Evolutionary conservation across 2,888 invertebrate species (phyloP), one percentile per base, ranked within the genome.

Genomic region (Plutella xylostella): DNA sequence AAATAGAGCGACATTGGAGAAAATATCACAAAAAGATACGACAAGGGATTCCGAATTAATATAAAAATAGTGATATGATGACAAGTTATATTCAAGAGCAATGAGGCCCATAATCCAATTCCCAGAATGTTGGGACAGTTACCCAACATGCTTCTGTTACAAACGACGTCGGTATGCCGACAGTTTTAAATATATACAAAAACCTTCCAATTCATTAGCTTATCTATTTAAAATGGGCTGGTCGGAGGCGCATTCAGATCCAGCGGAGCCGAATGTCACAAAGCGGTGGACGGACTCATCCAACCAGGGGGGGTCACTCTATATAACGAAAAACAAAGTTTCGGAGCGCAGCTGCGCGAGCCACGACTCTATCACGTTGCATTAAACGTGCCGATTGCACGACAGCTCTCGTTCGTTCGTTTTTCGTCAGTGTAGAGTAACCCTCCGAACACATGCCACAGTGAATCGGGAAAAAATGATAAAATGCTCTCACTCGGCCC

Each of bases 201-300:
- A 61, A 66, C 56, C 67, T 80, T 80, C 80, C 82, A 79, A 80
- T 77, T 82, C 80, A 80, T 80, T 79, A 77, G 72, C 72, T 78
- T 80, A 80, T 80, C 80, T 77, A 64, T 77, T 75, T 76, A 73
- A 75, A 69, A 70, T 66, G 66, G 68, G 71, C 68, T 68, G 55
- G 64, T 61, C 60, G 56, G 56, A 65, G 65, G 66, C 65, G 72
- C 72, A 80, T 82, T 82, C 72, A 78, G 68, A 76, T 61, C 70
- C 79, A 79, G 72, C 75, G 74, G 65, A 75, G 82, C 80, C 70
- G 75, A 72, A 80, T 76, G 77, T 80, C 76, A 76, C 76, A 72
- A 73, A 79, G 61, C 58, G 64, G 68, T 61, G n/a, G n/a, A n/a
- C 57, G 52, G 60, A 61, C 68, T 70, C 72, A 72, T 72, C 68